These are phyloP conservation scores for Chloropsis hardwickii DNA, from an alignment of 2,113 vertebrate species.

Conservation along the genomic window DNA sequence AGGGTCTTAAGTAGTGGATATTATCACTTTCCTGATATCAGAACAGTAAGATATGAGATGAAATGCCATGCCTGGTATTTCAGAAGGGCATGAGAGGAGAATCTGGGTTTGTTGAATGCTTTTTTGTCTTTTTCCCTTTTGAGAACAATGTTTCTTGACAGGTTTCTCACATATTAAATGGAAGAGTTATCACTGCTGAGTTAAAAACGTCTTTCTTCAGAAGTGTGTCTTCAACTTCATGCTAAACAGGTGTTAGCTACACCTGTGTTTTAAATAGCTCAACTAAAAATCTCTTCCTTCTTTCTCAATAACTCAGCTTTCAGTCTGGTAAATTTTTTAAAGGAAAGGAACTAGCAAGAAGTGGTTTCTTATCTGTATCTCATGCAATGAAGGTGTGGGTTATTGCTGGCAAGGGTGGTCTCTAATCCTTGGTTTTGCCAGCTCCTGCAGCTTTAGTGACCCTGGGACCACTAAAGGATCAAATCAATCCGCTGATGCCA, in stretches of 20 bases:
- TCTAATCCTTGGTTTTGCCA: not conserved
- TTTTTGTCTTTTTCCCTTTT: not conserved
- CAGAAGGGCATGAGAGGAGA: not conserved
- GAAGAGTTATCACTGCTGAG: not conserved
- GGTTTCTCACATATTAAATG: not conserved
- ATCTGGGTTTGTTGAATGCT: not conserved
- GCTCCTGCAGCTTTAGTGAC: not conserved
- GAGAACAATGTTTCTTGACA: not conserved
- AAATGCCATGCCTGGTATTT: not conserved
- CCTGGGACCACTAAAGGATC: not conserved
- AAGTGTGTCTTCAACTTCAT: not conserved
- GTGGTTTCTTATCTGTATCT: not conserved
- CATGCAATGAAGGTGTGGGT: not conserved
- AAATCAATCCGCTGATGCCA: fast-evolving
- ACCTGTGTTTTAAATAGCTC: slow-evolving; percentile 11
- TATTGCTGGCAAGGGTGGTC: not conserved
- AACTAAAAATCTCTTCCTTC: not conserved
- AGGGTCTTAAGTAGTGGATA: not conserved
- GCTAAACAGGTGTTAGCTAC: not conserved
- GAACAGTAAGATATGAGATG: not conserved
- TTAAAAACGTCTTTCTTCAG: slow-evolving; percentile 18
- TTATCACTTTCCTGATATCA: not conserved
- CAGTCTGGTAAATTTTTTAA: not conserved
- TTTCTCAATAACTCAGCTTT: slow-evolving; percentile 47
- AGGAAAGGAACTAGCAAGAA: not conserved